These are phyloP conservation scores for Epiblema foenella DNA, from an alignment of 2,888 invertebrate genomes.

Conservation along the genomic window DNA sequence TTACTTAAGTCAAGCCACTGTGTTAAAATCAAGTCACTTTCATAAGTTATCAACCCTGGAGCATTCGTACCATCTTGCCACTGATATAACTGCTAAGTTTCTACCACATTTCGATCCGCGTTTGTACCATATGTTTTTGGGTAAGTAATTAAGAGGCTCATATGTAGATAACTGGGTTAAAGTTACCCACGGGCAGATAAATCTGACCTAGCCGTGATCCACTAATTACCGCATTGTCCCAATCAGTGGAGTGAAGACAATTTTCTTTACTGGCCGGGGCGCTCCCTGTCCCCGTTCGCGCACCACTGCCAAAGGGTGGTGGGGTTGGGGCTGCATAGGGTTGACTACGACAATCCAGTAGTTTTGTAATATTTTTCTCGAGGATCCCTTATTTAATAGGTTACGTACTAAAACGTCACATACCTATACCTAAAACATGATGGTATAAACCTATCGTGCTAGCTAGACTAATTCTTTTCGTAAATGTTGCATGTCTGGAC, in stretches of 20 bases:
- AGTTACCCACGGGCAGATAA: background rate
- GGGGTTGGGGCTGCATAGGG: constrained; percentile 58
- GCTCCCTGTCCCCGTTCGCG: constrained; percentile 79
- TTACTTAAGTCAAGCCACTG: too few relatives aligned
- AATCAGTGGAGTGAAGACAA: constrained; percentile 77
- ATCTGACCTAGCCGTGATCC: constrained; percentile 7
- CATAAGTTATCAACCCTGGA: background rate
- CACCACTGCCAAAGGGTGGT: constrained; percentile 71
- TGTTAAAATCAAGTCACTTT: too few relatives aligned
- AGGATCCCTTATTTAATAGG: too few relatives aligned
- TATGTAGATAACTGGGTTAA: background rate
- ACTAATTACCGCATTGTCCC: constrained; percentile 66
- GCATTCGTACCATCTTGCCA: background rate
- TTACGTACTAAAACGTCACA: too few relatives aligned
- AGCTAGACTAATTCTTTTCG: too few relatives aligned
- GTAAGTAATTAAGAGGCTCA: too few relatives aligned
- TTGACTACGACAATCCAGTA: constrained; percentile 1
- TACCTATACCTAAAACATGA: too few relatives aligned
- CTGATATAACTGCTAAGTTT: too few relatives aligned
- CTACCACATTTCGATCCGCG: too few relatives aligned
- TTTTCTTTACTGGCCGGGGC: constrained; percentile 80
- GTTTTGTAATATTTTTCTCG: background rate
- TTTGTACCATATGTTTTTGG: too few relatives aligned
- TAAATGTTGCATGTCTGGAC: too few relatives aligned
- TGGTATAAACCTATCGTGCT: too few relatives aligned